A percentile compares a stretch with the other conserved stretches of the same genome.
These are phyloP conservation scores for Caenorhabditis angaria DNA, from an alignment of 2,888 invertebrate genomes.

Conservation along the genomic window DNA sequence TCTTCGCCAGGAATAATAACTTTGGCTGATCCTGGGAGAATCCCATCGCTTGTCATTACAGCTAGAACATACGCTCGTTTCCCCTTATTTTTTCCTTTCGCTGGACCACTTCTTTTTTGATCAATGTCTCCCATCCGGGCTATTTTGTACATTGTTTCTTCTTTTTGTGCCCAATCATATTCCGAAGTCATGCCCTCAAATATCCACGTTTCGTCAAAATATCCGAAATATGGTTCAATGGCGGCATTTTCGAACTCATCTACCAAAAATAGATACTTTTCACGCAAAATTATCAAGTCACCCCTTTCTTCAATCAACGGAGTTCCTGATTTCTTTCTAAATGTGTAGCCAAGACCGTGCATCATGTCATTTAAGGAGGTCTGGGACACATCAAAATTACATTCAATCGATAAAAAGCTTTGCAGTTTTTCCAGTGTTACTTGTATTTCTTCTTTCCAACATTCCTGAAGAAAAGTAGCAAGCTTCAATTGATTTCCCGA, in stretches of 20 bases:
- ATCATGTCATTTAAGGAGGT: no score
- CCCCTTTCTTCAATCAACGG: background rate
- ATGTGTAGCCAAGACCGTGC: no score
- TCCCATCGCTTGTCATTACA: background rate
- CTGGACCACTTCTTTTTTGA: background rate
- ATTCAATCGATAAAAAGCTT: background rate
- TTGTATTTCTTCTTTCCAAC: slow-evolving; percentile 2
- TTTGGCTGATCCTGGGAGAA: no score
- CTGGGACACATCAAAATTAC: no score
- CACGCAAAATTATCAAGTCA: background rate
- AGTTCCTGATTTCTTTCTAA: background rate
- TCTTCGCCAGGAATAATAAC: no score
- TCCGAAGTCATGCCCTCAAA: background rate
- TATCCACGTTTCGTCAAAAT: background rate
- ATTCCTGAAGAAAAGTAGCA: background rate
- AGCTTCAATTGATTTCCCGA: background rate
- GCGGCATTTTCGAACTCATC: background rate
- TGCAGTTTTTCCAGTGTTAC: background rate
- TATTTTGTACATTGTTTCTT: background rate
- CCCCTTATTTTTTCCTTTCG: background rate
- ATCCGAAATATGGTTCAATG: background rate
- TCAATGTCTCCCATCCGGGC: background rate
- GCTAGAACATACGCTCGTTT: background rate
- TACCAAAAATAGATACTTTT: background rate
- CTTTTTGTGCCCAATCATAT: background rate